These are phyloP conservation scores for Adrianichthys oophorus DNA, from an alignment of 2,797 vertebrate genomes.

Conservation along the genomic window DNA sequence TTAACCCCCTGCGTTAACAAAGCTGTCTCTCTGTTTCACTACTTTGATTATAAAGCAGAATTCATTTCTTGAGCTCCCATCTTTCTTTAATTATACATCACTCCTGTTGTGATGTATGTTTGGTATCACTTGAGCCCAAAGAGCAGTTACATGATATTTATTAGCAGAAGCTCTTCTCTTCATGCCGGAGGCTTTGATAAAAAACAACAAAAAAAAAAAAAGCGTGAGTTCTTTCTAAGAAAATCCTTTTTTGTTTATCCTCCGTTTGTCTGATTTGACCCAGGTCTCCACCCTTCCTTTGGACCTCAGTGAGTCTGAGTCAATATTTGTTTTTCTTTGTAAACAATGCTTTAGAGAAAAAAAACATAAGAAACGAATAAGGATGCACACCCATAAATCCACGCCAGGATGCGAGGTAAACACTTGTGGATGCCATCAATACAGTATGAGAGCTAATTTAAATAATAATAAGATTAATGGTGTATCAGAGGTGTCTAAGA, in stretches of 20 bases:
- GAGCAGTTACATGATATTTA: slow-evolving; percentile 14
- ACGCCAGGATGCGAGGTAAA: no score
- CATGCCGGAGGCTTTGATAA: slow-evolving; percentile 7
- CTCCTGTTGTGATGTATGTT: slow-evolving; percentile 6
- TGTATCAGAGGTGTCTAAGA: no score
- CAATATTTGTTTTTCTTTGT: background rate
- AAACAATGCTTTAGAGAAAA: background rate
- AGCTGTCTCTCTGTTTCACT: background rate
- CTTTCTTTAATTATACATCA: slow-evolving; percentile 1
- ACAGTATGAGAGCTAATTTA: no score
- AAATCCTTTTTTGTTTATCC: slow-evolving; percentile 2
- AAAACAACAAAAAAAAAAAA: background rate
- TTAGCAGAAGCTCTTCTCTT: slow-evolving; percentile 4
- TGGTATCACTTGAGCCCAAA: slow-evolving; percentile 14
- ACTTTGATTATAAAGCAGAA: slow-evolving; percentile 1
- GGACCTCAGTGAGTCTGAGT: background rate
- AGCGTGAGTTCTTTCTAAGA: slow-evolving; percentile 16
- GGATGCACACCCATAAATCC: no score
- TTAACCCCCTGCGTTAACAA: background rate
- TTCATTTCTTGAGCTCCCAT: background rate
- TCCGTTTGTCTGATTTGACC: background rate
- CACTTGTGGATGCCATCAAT: no score
- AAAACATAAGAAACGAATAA: no score
- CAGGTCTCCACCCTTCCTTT: slow-evolving; percentile 6
- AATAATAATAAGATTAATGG: no score